These are phyloP conservation scores for Dryadula phaetusa DNA, from an alignment of 2,888 invertebrate genomes.

Conservation along the genomic window DNA sequence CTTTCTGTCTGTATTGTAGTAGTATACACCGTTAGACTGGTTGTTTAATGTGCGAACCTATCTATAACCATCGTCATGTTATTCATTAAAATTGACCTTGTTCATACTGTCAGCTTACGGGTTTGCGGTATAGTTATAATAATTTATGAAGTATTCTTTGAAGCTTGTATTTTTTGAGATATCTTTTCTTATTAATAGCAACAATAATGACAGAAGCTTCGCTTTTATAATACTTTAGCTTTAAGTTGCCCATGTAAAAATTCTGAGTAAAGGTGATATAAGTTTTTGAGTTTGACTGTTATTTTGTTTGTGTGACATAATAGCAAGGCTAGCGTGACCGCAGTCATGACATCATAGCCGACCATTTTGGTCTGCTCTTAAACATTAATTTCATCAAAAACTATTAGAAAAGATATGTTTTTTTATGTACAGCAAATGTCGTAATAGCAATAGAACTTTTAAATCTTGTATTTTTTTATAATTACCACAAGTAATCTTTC, in stretches of 20 bases:
- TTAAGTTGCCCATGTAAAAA: slow-evolving; percentile 6
- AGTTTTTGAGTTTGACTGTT: slow-evolving; percentile 22
- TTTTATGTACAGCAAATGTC: no score
- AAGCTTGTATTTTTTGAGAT: not conserved
- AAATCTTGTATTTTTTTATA: not conserved
- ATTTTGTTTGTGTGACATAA: slow-evolving; percentile 37
- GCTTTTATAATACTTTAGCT: not conserved
- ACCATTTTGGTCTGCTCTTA: slow-evolving; percentile 20
- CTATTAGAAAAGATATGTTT: no score
- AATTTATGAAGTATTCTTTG: not conserved
- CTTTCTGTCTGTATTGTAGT: not conserved
- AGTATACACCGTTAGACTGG: not conserved
- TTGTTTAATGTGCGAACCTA: not conserved
- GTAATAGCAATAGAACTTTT: not conserved
- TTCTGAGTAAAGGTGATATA: slow-evolving; percentile 30
- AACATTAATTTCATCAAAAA: slow-evolving; percentile 8
- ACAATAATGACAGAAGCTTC: not conserved
- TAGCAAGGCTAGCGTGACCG: slow-evolving; percentile 57
- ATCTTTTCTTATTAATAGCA: not conserved
- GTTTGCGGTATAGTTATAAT: not conserved
- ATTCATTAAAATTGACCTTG: slow-evolving; percentile 42
- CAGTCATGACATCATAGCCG: slow-evolving; percentile 58
- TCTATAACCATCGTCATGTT: slow-evolving; percentile 14
- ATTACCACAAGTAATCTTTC: slow-evolving; percentile 7
- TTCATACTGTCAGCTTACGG: slow-evolving; percentile 20